Conservation (phyloP, 2,888 invertebrate species). For the Pachycephus smyrnensis region DNA sequence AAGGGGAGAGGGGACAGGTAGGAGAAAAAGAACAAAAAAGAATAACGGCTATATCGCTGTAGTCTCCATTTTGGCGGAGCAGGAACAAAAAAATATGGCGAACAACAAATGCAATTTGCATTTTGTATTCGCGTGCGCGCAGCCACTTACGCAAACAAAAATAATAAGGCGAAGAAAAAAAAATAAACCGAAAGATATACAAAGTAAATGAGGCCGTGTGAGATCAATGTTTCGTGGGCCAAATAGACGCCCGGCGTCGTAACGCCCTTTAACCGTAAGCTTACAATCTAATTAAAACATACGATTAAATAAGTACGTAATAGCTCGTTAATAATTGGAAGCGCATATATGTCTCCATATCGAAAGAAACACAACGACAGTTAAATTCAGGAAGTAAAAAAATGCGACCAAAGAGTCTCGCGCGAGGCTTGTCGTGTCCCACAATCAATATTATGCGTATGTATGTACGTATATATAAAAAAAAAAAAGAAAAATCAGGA, state of each 20-base stretch:
- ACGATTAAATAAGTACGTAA: conserved; percentile 47
- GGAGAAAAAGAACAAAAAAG: not conserved
- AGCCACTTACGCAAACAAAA: not conserved
- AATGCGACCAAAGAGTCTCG: not conserved
- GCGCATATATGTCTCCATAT: conserved; percentile 30
- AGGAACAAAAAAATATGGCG: not conserved
- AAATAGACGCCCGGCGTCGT: not conserved
- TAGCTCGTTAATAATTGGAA: conserved; percentile 38
- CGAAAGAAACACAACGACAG: not conserved
- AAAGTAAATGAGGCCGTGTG: not conserved
- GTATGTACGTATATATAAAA: not conserved
- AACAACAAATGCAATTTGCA: not conserved
- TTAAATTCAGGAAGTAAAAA: not conserved
- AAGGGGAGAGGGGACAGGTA: not conserved
- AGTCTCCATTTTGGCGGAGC: not conserved
- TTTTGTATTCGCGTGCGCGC: not conserved
- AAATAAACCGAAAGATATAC: not conserved
- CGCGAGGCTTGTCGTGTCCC: not conserved
- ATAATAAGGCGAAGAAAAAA: not conserved
- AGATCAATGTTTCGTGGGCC: not conserved
- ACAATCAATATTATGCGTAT: not conserved
- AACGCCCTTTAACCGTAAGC: conserved; percentile 34
- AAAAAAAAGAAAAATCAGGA: not conserved
- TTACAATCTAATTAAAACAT: conserved; percentile 48
- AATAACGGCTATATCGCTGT: not conserved